These are phyloP conservation scores for Tetrapedia diversipes DNA, from an alignment of 2,888 invertebrate species.

Conservation along the genomic window DNA sequence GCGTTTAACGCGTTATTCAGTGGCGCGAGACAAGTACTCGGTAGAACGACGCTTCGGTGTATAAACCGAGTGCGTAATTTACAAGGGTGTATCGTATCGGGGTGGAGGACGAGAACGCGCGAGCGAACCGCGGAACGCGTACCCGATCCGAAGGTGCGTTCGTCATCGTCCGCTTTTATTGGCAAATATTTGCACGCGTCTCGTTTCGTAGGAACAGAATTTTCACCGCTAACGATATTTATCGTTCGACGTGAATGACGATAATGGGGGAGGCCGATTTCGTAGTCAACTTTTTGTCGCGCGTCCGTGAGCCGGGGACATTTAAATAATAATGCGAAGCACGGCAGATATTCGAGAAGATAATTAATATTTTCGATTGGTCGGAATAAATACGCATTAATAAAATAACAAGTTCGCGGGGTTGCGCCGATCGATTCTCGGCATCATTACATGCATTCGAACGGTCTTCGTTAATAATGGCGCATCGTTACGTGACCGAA, in stretches of 20 bases:
- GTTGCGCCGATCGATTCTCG: conserved; percentile 30
- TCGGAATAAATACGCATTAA: conserved; percentile 49
- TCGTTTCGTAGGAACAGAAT: background rate
- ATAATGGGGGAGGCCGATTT: background rate
- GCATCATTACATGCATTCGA: conserved; percentile 30
- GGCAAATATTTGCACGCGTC: conserved; percentile 7
- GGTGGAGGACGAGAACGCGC: background rate
- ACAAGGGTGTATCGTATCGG: conserved; percentile 14
- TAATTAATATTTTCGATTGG: conserved; percentile 37
- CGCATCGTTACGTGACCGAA: conserved; percentile 37
- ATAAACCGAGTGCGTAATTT: conserved; percentile 42
- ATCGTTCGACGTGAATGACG: background rate
- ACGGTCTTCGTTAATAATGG: conserved; percentile 43
- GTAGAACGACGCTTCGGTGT: conserved; percentile 17
- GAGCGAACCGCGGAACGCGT: background rate
- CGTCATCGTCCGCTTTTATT: background rate
- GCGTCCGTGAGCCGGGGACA: background rate
- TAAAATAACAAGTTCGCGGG: conserved; percentile 51
- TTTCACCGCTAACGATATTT: background rate
- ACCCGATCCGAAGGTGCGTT: background rate
- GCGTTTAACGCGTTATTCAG: conserved; percentile 17
- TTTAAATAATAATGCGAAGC: conserved; percentile 10
- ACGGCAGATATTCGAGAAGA: conserved; percentile 7
- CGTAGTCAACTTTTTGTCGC: background rate
- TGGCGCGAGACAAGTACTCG: conserved; percentile 23